phyloP scores from a whole-genome alignment of 2,113 vertebrate genomes.

The Embiotoca jacksoni region DNA sequence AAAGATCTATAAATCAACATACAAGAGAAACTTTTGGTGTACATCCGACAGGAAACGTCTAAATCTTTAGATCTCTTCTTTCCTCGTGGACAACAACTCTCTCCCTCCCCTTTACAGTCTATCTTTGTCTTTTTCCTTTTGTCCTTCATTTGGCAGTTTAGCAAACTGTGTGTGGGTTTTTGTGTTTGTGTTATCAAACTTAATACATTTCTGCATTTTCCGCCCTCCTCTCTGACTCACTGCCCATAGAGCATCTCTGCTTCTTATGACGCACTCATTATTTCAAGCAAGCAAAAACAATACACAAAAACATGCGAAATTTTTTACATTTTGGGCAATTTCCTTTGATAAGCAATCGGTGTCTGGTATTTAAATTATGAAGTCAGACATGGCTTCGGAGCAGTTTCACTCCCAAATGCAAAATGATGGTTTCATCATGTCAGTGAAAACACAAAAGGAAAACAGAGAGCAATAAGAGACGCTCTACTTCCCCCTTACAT shows the following conservation, averaged over 20 bases:
- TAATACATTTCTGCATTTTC: background rate
- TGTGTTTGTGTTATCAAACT: constrained; percentile 14
- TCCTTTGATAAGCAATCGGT: constrained; percentile 70
- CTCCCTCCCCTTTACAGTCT: background rate
- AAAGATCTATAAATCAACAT: constrained; percentile 20
- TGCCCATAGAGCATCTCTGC: constrained; percentile 9
- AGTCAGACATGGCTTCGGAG: constrained; percentile 50
- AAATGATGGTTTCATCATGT: constrained; percentile 53
- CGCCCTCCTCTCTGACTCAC: constrained; percentile 11
- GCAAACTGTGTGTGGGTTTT: background rate
- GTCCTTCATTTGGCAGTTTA: too few species aligned
- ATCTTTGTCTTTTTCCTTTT: constrained; percentile 17
- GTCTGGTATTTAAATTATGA: constrained; percentile 50
- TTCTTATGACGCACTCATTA: constrained; percentile 34
- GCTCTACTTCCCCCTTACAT: constrained; percentile 1
- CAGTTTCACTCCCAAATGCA: constrained; percentile 53
- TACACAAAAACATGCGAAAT: constrained; percentile 32
- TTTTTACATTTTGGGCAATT: constrained; percentile 41
- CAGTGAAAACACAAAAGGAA: constrained; percentile 40
- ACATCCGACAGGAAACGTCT: constrained; percentile 52
- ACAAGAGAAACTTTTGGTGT: background rate
- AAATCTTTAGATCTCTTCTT: constrained; percentile 11
- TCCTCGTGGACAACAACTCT: background rate
- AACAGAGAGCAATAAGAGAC: constrained; percentile 14
- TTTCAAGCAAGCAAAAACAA: constrained; percentile 46